These are phyloP conservation scores for Apis laboriosa DNA, from an alignment of 1,140 invertebrate species.

Conservation along the genomic window DNA sequence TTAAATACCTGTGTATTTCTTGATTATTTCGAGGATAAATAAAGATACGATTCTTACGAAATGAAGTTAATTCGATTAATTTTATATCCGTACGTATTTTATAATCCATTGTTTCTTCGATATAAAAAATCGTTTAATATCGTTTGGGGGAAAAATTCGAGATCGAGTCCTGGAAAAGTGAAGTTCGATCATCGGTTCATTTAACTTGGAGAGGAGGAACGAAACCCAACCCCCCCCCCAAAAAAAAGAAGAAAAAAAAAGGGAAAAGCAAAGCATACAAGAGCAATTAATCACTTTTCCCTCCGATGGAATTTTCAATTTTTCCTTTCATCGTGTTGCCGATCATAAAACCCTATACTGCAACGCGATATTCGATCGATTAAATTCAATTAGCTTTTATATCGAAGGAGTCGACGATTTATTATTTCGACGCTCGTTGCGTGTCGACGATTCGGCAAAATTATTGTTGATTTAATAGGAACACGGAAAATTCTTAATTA, in stretches of 20 bases:
- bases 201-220: not conserved
- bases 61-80: too few relatives aligned
- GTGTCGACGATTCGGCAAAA: not conserved
- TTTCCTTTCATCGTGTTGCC: too few relatives aligned
- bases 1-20: too few relatives aligned
- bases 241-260: not conserved
- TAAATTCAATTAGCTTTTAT: not conserved
- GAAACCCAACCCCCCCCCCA: not conserved
- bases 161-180: not conserved
- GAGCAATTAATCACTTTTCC: not conserved
- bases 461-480: constrained; percentile 12
- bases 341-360: not conserved
- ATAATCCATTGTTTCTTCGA: too few relatives aligned
- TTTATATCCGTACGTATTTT: too few relatives aligned
- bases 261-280: not conserved
- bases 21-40: too few relatives aligned
- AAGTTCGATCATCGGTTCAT: not conserved
- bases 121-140: not conserved
- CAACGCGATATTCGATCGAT: not conserved
- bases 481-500: constrained; percentile 23
- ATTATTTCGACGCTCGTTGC: not conserved
- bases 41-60: too few relatives aligned
- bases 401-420: not conserved
- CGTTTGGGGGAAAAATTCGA: not conserved
- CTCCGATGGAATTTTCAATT: not conserved